phyloP scores from a whole-genome alignment of 2,888 invertebrate species.

The Nemurella pictetii region DNA sequence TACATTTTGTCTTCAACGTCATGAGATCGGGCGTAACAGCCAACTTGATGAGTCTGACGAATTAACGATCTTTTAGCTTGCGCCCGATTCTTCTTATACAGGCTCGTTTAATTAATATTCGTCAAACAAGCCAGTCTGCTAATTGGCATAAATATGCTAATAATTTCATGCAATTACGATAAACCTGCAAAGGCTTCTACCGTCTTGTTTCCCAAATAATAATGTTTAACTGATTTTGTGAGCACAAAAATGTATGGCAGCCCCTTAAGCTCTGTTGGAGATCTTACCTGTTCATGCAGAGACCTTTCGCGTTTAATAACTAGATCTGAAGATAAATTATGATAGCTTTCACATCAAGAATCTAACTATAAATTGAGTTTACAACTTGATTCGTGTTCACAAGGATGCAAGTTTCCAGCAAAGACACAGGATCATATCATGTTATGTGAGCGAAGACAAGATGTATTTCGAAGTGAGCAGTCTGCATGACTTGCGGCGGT shows the following conservation, averaged over 20 bases:
- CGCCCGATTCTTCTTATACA: neutral
- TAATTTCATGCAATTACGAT: neutral
- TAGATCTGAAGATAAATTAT: neutral
- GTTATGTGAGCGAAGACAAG: neutral
- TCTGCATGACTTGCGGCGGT: neutral
- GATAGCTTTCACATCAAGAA: neutral
- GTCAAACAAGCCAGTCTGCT: neutral
- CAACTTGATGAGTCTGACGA: neutral
- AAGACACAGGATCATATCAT: neutral
- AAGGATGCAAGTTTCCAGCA: neutral
- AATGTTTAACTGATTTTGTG: neutral
- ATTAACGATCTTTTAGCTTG: neutral
- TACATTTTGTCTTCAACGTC: conserved; percentile 15
- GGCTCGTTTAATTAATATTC: neutral
- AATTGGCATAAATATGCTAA: neutral
- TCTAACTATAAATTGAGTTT: neutral
- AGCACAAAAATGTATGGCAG: neutral
- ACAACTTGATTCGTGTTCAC: neutral
- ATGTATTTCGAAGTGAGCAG: no score
- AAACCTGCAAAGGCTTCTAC: no score
- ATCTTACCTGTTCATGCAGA: no score
- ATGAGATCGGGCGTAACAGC: neutral
- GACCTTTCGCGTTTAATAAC: neutral
- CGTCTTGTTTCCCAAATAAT: neutral
- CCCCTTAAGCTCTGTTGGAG: neutral